Evolutionary conservation across 2,797 vertebrate species (phyloP), one percentile per base, ranked within the genome.

Genomic region (Ceyx erithaca): DNA sequence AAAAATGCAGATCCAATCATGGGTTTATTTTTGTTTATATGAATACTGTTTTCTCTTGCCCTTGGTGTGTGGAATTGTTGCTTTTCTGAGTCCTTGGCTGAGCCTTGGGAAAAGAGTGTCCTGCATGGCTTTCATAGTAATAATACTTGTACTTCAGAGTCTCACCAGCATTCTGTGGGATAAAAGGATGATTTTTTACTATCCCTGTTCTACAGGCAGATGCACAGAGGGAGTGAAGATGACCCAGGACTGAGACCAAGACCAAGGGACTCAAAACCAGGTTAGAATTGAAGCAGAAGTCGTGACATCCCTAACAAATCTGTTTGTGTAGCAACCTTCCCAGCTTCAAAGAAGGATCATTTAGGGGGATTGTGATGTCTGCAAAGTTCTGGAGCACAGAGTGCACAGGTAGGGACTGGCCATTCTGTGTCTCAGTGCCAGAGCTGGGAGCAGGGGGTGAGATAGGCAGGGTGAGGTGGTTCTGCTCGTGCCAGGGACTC

Each of bases 21-120:
- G 48, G 18, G 46, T 66, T 90, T 86, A 51, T 87, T 92, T 92
- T 91, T 93, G 68, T 91, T 96, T 96, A 69, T 64, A 75, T 89
- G 83, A 89, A 46, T 83, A 59, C 66, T 87, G 48, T 80, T 89
- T 94, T 96, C 49, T 88, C 64, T 87, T 78, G 86, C 71, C 86
- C 92, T 94, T 94, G 90, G 71, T 87, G 35, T 14, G 66, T 75
- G 43, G 40, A 87, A 66, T 71, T 90, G 88, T 90, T 93, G 88
- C 68, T 93, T 87, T 92, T 87, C 72, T 41, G 66, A 77, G 92
- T 90, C 88, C 80, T 95, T 91, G 69, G 62, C 59, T 75, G 75
- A 92, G 79, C 80, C 76, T 87, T 92, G 71, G 64, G 69, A 77
- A 87, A 89, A 89, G 33, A 61, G 18, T 61, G 51, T 58, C 87